These are phyloP conservation scores for Megaustenia siamemsis DNA, from an alignment of 2,888 invertebrate genomes.

Conservation along the genomic window DNA sequence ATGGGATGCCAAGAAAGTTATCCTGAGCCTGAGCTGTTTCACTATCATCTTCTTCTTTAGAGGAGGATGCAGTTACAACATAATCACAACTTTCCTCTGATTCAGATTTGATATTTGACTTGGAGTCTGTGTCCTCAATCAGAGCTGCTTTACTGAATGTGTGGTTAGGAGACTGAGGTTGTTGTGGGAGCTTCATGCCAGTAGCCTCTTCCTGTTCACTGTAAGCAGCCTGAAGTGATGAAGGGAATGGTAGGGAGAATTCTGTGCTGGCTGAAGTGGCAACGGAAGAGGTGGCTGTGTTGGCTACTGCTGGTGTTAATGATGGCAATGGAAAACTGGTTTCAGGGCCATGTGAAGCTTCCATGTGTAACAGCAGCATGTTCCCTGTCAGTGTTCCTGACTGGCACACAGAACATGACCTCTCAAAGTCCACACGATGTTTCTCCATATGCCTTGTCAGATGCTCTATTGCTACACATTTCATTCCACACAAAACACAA, in stretches of 20 bases:
- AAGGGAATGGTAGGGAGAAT: conserved; percentile 44
- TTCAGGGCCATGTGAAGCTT: conserved; percentile 55
- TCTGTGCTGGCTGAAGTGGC: conserved; percentile 49
- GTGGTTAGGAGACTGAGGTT: conserved; percentile 36
- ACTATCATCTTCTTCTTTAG: conserved; percentile 31
- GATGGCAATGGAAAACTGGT: conserved; percentile 49
- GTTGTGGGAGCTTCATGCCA: conserved; percentile 50
- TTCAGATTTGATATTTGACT: conserved; percentile 42
- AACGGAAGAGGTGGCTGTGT: conserved; percentile 12
- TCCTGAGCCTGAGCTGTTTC: conserved; percentile 37
- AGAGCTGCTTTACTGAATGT: conserved; percentile 2
- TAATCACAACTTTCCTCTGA: conserved; percentile 53
- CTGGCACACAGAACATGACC: conserved; percentile 55
- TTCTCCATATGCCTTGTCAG: conserved; percentile 54
- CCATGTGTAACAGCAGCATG: conserved; percentile 54
- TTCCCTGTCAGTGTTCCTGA: conserved; percentile 53
- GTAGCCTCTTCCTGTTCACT: conserved; percentile 6
- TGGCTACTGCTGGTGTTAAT: background rate
- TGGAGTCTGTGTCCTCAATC: conserved; percentile 30
- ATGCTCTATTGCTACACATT: conserved; percentile 50
- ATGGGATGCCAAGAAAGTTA: conserved; percentile 50
- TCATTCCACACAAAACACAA: conserved; percentile 54
- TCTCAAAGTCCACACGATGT: conserved; percentile 52
- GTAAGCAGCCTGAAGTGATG: conserved; percentile 38
- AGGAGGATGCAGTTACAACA: conserved; percentile 31